A percentile compares a stretch with the other conserved stretches of the same genome.
These are phyloP conservation scores for Lagria hirta DNA, from an alignment of 2,888 invertebrate genomes.

Conservation along the genomic window DNA sequence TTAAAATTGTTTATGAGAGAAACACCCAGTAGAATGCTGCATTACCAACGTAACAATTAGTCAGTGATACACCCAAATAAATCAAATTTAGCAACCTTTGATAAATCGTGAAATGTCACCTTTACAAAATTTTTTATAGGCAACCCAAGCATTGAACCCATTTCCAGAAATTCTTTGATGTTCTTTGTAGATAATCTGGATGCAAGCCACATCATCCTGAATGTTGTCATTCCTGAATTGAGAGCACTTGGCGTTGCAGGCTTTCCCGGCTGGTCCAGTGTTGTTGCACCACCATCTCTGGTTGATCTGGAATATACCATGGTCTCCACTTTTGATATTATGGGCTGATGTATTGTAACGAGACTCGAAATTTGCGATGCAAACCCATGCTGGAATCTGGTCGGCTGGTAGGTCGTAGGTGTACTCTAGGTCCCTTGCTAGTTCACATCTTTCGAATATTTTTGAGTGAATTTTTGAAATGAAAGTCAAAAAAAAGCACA, in stretches of 20 bases:
- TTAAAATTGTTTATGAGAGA: no score
- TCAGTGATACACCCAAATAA: neutral
- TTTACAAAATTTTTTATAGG: slow-evolving; percentile 24
- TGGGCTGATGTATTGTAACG: slow-evolving; percentile 65
- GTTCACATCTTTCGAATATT: slow-evolving; percentile 26
- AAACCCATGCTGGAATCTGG: slow-evolving; percentile 53
- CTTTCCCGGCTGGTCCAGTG: slow-evolving; percentile 15
- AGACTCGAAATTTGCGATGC: slow-evolving; percentile 72
- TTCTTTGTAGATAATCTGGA: slow-evolving; percentile 17
- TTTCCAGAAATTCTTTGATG: slow-evolving; percentile 12
- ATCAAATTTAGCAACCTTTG: slow-evolving; percentile 31
- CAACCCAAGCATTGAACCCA: slow-evolving; percentile 30
- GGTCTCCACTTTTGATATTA: slow-evolving; percentile 63
- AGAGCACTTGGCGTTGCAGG: slow-evolving; percentile 29
- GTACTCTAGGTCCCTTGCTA: slow-evolving; percentile 20
- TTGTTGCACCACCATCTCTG: slow-evolving; percentile 66
- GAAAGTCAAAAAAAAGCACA: no score
- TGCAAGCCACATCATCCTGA: slow-evolving; percentile 24
- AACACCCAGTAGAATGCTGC: no score
- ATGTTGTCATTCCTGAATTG: slow-evolving; percentile 31
- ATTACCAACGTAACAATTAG: no score
- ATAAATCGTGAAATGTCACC: slow-evolving; percentile 27
- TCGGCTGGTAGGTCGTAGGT: slow-evolving; percentile 50
- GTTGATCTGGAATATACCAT: slow-evolving; percentile 70
- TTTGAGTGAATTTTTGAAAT: slow-evolving; percentile 6